phyloP scores from a whole-genome alignment of 2,113 vertebrate species.

The Eubucco bourcierii region DNA sequence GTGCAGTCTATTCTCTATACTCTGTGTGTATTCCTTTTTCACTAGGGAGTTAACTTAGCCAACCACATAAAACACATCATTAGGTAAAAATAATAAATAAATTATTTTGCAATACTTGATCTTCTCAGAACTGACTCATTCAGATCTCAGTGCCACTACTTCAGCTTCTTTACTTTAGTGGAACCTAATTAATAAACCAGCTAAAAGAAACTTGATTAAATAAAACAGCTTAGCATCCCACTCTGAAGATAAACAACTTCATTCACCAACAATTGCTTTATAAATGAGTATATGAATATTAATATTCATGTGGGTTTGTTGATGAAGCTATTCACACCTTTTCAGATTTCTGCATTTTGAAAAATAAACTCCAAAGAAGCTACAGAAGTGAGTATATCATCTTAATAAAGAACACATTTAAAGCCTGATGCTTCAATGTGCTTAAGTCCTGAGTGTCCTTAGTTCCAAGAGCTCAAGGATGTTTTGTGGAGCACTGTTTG shows the following conservation, averaged over 20 bases:
- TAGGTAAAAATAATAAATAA: background rate
- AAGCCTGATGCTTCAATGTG: background rate
- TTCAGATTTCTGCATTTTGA: background rate
- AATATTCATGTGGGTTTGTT: slow-evolving; percentile 34
- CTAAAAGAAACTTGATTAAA: background rate
- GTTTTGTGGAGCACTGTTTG: background rate
- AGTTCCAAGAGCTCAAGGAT: background rate
- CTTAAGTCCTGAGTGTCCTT: background rate
- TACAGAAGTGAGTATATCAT: background rate
- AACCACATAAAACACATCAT: background rate
- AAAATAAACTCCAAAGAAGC: background rate
- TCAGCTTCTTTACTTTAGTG: background rate
- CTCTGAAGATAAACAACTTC: background rate
- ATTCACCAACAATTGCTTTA: background rate
- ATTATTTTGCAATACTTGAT: background rate
- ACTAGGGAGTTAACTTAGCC: background rate
- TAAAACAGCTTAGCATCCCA: background rate
- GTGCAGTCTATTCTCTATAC: background rate
- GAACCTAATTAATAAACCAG: slow-evolving; percentile 27
- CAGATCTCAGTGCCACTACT: background rate
- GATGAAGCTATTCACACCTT: slow-evolving; percentile 46
- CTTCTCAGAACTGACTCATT: background rate
- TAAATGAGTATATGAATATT: slow-evolving; percentile 28
- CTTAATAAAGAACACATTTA: background rate
- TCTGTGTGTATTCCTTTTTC: background rate